Base-by-base conservation (phyloP, 2,888 invertebrate species). In the Hirtodrosophila cameraria region DNA sequence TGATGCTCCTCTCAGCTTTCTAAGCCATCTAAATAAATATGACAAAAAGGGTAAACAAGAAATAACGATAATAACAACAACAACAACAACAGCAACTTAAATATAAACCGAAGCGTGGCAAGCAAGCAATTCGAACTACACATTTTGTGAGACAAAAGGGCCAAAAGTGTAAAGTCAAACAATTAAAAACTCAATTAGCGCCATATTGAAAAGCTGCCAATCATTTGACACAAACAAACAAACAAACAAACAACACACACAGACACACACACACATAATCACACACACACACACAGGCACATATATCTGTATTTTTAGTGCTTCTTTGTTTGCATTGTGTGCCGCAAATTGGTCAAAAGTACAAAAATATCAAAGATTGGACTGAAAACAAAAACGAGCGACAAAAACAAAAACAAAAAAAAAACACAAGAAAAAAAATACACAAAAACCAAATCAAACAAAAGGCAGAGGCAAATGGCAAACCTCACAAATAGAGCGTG, bases 101-200 rank as follows among this genome's bases (percentile, higher is more conserved):
- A 23, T 27, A 46, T 12, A 64, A 57, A 54, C 38, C 43, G 38
- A 66, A 62, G 52, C 48, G 48, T 60, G 57, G 52, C 63, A n/a
- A n/a, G 63, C 36, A 15, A 36, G 38, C 71, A 71, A 64, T 63
- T 58, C 52, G 33, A 67, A 50, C 66, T 71, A 70, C 70, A 74
- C 64, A 49, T 61, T n/a, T n/a, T n/a, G n/a, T 48, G 45, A 61
- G 50, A 60, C 71, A 60, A 71, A 66, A 66, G 68, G 64, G 52
- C 49, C 77, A 75, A 71, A 78, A 79, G 81, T 81, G 79, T 63
- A 69, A 79, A 79, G 64, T 76, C 82, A 72, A 85, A 83, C 82
- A 83, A 83, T 83, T 85, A 83, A 85, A 83, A 83, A 83, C 82
- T 85, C 82, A 83, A 83, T 83, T 83, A 83, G 82, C 85, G 82